Evolutionary conservation across 1,140 invertebrate species (phyloP).

Genomic region (Drosophila parvula): DNA sequence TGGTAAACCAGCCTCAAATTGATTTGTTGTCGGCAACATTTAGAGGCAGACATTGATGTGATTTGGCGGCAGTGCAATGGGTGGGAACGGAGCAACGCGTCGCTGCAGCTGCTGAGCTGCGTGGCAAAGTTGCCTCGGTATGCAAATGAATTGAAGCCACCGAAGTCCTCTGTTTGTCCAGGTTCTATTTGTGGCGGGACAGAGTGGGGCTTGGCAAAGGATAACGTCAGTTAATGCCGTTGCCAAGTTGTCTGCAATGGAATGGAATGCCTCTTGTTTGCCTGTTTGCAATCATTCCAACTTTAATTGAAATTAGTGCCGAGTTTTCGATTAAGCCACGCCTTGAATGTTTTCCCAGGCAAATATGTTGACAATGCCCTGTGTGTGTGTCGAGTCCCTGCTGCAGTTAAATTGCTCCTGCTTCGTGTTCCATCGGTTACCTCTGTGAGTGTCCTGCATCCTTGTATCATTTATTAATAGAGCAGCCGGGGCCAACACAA

Average conservation of each 20-base stretch:
- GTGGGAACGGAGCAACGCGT: background rate
- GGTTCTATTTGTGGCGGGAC: slow-evolving; percentile 36
- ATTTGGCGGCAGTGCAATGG: slow-evolving; percentile 21
- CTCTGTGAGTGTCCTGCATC: slow-evolving; percentile 21
- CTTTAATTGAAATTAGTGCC: slow-evolving; percentile 81
- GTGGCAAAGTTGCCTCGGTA: slow-evolving; percentile 32
- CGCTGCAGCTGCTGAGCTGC: slow-evolving; percentile 24
- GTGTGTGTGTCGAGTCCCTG: background rate
- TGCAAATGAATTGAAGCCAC: slow-evolving; percentile 66
- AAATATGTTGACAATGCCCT: slow-evolving; percentile 47
- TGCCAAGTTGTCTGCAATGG: slow-evolving; percentile 52
- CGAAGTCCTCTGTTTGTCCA: slow-evolving; percentile 51
- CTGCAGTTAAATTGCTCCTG: slow-evolving; percentile 25
- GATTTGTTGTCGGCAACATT: slow-evolving; percentile 73
- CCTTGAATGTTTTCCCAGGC: slow-evolving; percentile 39
- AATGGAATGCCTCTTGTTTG: slow-evolving; percentile 30
- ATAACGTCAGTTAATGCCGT: slow-evolving; percentile 59
- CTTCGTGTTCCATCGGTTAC: background rate
- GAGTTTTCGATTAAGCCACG: slow-evolving; percentile 67
- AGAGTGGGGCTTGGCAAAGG: background rate
- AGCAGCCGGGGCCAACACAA: slow-evolving; percentile 39
- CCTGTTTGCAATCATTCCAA: slow-evolving; percentile 62
- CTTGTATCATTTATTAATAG: slow-evolving; percentile 63
- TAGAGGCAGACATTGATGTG: slow-evolving; percentile 45
- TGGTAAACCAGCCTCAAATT: slow-evolving; percentile 66